Evolutionary conservation across 2,113 vertebrate species (phyloP).

Genomic region (Sphyrna mokarran): DNA sequence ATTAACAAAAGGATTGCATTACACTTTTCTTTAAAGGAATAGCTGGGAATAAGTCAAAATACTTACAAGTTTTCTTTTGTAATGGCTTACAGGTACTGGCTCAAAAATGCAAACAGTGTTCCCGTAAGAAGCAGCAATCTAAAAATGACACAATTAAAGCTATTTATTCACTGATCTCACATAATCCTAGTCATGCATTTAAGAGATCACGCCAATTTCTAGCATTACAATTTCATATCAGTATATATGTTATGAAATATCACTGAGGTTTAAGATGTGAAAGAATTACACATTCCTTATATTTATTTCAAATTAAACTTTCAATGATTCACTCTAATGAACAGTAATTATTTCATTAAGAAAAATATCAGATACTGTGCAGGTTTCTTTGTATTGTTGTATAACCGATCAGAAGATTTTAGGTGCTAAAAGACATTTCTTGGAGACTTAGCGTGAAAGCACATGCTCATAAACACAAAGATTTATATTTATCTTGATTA

Average conservation of each 20-base stretch:
- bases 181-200: background rate
- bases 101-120: constrained; percentile 98
- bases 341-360: background rate
- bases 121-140: constrained; percentile 97
- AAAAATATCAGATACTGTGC: background rate
- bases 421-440: background rate
- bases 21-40: background rate
- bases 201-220: background rate
- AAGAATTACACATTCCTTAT: background rate
- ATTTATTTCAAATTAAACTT: constrained; percentile 6
- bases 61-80: constrained; percentile 93
- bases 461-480: background rate
- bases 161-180: background rate
- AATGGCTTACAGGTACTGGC: constrained; percentile 79
- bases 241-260: background rate
- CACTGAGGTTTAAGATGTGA: background rate
- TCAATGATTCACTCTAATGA: background rate
- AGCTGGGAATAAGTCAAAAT: constrained; percentile 39
- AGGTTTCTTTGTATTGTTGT: background rate
- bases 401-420: background rate
- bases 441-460: background rate
- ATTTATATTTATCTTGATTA: background rate
- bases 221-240: background rate
- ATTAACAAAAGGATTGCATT: background rate
- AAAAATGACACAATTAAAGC: constrained; percentile 49